phyloP scores from a whole-genome alignment of 2,113 vertebrate species.

The Micronycteris hirsuta region DNA sequence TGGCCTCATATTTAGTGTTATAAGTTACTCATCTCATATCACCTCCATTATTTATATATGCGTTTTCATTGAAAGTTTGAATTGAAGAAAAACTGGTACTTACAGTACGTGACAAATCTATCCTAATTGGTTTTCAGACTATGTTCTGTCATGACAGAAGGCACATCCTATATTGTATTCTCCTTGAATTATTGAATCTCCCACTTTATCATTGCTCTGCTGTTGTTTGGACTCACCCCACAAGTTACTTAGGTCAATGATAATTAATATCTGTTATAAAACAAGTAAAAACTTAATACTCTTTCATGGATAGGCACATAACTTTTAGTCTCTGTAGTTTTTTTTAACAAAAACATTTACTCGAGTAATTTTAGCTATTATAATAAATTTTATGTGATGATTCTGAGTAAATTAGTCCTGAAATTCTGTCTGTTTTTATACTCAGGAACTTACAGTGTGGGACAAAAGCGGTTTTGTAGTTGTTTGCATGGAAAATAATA shows the following conservation, averaged over 20 bases:
- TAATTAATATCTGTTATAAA: neutral
- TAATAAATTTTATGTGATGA: neutral
- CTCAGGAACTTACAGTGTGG: neutral
- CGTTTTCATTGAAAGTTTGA: neutral
- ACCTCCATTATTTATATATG: neutral
- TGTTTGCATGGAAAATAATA: neutral
- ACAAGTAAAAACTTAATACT: neutral
- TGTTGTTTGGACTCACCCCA: neutral
- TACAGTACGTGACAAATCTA: neutral
- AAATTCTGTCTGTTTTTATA: neutral
- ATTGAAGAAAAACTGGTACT: neutral
- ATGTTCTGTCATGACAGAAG: neutral
- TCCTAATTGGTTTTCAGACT: neutral
- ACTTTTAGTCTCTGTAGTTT: neutral
- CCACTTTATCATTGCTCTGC: neutral
- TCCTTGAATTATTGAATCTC: neutral
- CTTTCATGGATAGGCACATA: neutral
- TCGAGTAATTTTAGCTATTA: neutral
- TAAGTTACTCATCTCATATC: neutral
- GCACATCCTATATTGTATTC: neutral
- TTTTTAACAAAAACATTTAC: neutral
- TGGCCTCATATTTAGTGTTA: neutral
- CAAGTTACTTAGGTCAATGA: neutral
- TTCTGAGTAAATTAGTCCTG: neutral
- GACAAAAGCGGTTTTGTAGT: neutral